Conservation (phyloP, 2,797 vertebrate genomes). For the Parotocinclus haroldoi region DNA sequence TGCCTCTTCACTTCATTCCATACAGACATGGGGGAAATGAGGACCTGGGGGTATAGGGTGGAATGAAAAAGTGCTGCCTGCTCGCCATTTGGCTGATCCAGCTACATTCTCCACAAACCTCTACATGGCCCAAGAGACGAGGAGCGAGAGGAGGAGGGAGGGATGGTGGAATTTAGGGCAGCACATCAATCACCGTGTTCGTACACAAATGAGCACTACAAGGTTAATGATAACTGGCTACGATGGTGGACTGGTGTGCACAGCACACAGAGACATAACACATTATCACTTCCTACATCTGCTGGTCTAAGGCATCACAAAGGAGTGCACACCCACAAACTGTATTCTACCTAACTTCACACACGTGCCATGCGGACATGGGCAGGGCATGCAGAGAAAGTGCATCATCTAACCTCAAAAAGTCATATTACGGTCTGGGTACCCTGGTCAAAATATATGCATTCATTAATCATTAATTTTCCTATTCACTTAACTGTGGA, state of each 20-base stretch:
- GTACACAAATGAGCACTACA: slow-evolving; percentile 55
- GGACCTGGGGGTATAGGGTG: slow-evolving; percentile 25
- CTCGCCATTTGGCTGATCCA: slow-evolving; percentile 15
- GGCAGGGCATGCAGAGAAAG: too few relatives aligned
- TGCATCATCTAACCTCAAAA: too few relatives aligned
- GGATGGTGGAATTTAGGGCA: slow-evolving; percentile 51
- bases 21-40: slow-evolving; percentile 38
- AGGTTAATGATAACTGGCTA: slow-evolving; percentile 54
- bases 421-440: too few relatives aligned
- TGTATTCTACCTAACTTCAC: too few relatives aligned
- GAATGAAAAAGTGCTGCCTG: slow-evolving; percentile 27
- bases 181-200: slow-evolving; percentile 60
- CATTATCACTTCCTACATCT: slow-evolving; percentile 21
- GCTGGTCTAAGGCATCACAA: slow-evolving; percentile 3
- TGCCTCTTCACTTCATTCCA: slow-evolving; percentile 44
- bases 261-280: slow-evolving; percentile 19
- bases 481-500: too few relatives aligned
- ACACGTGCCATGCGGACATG: too few relatives aligned
- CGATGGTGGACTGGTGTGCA: slow-evolving; percentile 19
- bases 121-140: slow-evolving; percentile 19
- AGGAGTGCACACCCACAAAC: too few relatives aligned
- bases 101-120: background rate
- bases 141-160: slow-evolving; percentile 43
- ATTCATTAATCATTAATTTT: too few relatives aligned
- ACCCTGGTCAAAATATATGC: too few relatives aligned